phyloP scores from a whole-genome alignment of 2,797 vertebrate species.

The Morus bassanus region DNA sequence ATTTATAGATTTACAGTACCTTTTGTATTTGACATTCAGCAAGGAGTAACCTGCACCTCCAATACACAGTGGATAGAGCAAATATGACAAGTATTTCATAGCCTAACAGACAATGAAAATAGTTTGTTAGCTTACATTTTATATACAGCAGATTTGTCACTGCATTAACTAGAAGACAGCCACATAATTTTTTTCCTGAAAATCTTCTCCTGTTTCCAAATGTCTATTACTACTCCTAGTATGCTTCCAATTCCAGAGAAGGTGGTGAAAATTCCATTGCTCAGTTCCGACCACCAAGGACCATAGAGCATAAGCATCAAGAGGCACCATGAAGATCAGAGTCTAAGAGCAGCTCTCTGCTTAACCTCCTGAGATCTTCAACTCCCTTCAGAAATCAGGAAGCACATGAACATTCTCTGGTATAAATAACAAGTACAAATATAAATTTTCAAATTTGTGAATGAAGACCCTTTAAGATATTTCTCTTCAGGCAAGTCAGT shows the following conservation, averaged over 20 bases:
- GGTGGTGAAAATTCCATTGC: not conserved
- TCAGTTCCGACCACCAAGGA: not conserved
- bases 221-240: not conserved
- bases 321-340: not conserved
- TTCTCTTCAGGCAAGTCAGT: not conserved
- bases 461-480: not conserved
- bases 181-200: not conserved
- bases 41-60: conserved; percentile 91
- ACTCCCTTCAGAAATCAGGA: not conserved
- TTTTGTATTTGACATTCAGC: conserved; percentile 91
- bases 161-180: not conserved
- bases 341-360: not conserved
- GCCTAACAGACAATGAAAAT: conserved; percentile 76
- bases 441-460: not conserved
- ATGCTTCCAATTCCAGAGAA: not conserved
- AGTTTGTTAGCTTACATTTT: not conserved
- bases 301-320: not conserved
- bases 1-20: conserved; percentile 69
- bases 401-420: not conserved
- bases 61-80: conserved; percentile 91
- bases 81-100: conserved; percentile 91
- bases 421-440: not conserved
- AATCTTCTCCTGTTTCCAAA: not conserved
- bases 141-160: not conserved
- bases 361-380: not conserved